phyloP scores from a whole-genome alignment of 2,888 invertebrate species.

The Lamellibrachia satsuma region DNA sequence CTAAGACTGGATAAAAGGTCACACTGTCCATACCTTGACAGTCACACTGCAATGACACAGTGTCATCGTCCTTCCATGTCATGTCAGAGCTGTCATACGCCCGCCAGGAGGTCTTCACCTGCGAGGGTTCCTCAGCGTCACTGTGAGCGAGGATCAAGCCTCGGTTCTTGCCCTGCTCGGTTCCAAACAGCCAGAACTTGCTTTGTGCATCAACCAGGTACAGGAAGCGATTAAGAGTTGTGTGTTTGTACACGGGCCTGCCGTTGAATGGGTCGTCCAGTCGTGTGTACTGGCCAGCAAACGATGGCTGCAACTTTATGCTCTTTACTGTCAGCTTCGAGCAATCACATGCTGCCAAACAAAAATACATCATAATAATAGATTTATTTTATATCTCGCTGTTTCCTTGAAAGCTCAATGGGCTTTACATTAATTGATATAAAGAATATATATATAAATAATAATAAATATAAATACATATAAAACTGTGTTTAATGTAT shows the following conservation, averaged over 20 bases:
- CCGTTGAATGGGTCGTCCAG: background rate
- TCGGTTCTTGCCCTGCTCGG: background rate
- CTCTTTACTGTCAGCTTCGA: background rate
- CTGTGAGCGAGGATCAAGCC: constrained; percentile 13
- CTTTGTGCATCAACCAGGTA: background rate
- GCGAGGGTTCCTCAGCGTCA: background rate
- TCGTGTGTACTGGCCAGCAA: background rate
- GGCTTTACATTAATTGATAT: too few relatives aligned
- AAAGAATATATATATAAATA: too few relatives aligned
- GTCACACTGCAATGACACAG: background rate
- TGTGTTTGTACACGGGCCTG: background rate
- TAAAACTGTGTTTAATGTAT: too few relatives aligned
- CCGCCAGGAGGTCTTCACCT: background rate
- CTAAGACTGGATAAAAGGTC: background rate
- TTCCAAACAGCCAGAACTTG: background rate
- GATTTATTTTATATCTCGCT: too few relatives aligned
- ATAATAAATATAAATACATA: too few relatives aligned
- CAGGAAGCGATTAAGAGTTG: background rate
- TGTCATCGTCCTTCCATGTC: background rate
- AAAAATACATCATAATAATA: background rate
- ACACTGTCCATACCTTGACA: background rate
- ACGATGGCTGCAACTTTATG: background rate
- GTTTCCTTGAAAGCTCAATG: too few relatives aligned
- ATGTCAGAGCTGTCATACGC: background rate
- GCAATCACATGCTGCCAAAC: background rate